Conservation (phyloP, 2,797 vertebrate genomes). For the Sebastiscus tertius region DNA sequence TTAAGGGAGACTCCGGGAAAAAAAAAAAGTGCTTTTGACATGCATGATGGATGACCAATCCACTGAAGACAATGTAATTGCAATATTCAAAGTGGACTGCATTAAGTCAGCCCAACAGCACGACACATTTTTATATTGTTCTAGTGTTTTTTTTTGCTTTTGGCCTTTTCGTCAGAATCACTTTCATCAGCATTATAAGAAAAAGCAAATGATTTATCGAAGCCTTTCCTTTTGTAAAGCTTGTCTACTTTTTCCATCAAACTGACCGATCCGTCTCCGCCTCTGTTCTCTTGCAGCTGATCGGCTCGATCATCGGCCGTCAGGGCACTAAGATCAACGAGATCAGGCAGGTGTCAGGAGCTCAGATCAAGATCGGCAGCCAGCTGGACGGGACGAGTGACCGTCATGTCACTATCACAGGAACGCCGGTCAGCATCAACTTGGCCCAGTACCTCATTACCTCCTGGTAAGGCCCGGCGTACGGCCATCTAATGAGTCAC, state of each 20-base stretch:
- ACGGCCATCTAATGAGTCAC: slow-evolving; percentile 32
- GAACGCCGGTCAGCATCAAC: slow-evolving; percentile 93
- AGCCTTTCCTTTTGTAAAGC: background rate
- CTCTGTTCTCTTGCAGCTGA: slow-evolving; percentile 81
- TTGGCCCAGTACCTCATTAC: slow-evolving; percentile 98
- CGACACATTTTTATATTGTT: background rate
- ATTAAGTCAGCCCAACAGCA: slow-evolving; percentile 41
- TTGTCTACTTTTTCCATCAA: background rate
- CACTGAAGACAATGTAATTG: slow-evolving; percentile 69
- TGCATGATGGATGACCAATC: slow-evolving; percentile 74
- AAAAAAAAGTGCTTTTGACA: slow-evolving; percentile 67
- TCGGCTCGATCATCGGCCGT: slow-evolving; percentile 95
- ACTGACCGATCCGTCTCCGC: background rate
- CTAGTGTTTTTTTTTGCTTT: slow-evolving; percentile 7
- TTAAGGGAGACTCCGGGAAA: slow-evolving; percentile 61
- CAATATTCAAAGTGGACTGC: slow-evolving; percentile 64
- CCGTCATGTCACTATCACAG: slow-evolving; percentile 92
- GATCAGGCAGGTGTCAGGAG: slow-evolving; percentile 95
- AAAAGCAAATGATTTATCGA: slow-evolving; percentile 29
- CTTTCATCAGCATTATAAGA: slow-evolving; percentile 35
- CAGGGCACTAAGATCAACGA: slow-evolving; percentile 98
- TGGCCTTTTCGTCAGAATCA: slow-evolving; percentile 21
- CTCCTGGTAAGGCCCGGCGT: slow-evolving; percentile 86
- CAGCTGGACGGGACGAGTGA: slow-evolving; percentile 90
- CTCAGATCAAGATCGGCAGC: slow-evolving; percentile 97